Conservation (phyloP, 2,797 vertebrate genomes). For the Thalassophryne amazonica region DNA sequence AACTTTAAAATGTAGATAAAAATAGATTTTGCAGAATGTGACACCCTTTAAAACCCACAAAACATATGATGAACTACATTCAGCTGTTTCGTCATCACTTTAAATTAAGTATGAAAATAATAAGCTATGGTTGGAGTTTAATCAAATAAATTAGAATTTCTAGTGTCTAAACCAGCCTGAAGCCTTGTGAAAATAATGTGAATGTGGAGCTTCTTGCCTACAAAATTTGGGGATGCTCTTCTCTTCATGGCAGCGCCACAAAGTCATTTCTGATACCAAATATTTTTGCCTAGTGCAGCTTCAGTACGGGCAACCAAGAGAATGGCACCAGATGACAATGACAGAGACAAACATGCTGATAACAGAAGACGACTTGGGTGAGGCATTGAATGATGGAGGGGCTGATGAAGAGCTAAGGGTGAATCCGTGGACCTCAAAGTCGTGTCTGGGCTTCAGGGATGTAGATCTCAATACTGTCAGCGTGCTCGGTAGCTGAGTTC, state of each 20-base stretch:
- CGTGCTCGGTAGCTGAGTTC: slow-evolving; percentile 93
- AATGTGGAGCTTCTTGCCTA: background rate
- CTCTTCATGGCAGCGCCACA: slow-evolving; percentile 17
- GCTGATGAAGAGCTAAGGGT: slow-evolving; percentile 28
- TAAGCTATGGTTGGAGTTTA: too few species aligned
- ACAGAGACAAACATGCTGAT: slow-evolving; percentile 10
- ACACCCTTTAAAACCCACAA: background rate
- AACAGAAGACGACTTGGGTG: slow-evolving; percentile 21
- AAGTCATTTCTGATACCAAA: background rate
- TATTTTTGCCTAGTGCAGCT: slow-evolving; percentile 54
- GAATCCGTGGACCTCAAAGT: slow-evolving; percentile 83
- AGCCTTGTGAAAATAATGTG: background rate
- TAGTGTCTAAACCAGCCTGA: too few species aligned
- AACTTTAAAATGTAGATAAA: too few species aligned
- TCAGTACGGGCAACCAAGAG: slow-evolving; percentile 29
- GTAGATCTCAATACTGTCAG: slow-evolving; percentile 99
- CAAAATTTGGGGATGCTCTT: background rate
- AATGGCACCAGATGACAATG: slow-evolving; percentile 25
- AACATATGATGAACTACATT: background rate
- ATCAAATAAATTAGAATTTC: too few species aligned
- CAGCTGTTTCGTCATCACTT: background rate
- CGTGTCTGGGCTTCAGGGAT: slow-evolving; percentile 98
- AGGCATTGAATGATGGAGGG: slow-evolving; percentile 29
- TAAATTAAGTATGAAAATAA: background rate
- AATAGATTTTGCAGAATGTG: too few species aligned